Percentiles rank a stretch among this genome's conserved stretches.
Evolutionary conservation across 30 jellyfish, hydroid and myxozoan species (phyloP).

Genomic region (Nemopilema nomurai): DNA sequence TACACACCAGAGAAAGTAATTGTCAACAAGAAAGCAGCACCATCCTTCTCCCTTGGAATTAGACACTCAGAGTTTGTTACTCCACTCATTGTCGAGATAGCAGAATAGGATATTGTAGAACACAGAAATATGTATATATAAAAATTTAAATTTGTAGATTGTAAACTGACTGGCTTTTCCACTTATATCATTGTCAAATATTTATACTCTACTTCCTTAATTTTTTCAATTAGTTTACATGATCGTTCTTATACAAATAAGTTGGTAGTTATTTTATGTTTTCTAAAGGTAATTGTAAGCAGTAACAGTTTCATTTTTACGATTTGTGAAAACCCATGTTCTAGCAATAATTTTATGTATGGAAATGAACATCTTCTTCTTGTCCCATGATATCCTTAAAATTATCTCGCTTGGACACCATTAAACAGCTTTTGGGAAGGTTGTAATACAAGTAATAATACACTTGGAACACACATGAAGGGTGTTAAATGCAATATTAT

Average conservation of each 20-base stretch:
- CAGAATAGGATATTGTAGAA: constrained; percentile 48
- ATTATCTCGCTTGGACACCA: too few species aligned
- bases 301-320: not conserved
- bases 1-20: constrained; percentile 93
- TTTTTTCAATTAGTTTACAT: too few species aligned
- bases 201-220: not conserved
- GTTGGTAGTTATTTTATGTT: not conserved
- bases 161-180: not conserved
- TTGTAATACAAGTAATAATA: too few species aligned
- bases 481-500: not conserved
- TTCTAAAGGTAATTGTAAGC: not conserved
- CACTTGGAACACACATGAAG: not conserved
- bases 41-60: constrained; percentile 97
- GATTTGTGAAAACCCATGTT: not conserved
- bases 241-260: not conserved
- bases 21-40: constrained; percentile 88
- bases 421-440: too few species aligned
- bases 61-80: constrained; percentile 98
- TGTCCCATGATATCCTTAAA: not conserved
- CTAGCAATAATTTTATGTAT: not conserved
- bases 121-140: constrained; percentile 8
- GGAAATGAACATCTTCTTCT: not conserved
- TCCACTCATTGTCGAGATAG: constrained; percentile 92
- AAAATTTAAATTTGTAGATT: constrained; percentile 2
- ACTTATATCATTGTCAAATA: not conserved